Conservation (phyloP, 2,113 vertebrate genomes). For the Uria aalge region DNA sequence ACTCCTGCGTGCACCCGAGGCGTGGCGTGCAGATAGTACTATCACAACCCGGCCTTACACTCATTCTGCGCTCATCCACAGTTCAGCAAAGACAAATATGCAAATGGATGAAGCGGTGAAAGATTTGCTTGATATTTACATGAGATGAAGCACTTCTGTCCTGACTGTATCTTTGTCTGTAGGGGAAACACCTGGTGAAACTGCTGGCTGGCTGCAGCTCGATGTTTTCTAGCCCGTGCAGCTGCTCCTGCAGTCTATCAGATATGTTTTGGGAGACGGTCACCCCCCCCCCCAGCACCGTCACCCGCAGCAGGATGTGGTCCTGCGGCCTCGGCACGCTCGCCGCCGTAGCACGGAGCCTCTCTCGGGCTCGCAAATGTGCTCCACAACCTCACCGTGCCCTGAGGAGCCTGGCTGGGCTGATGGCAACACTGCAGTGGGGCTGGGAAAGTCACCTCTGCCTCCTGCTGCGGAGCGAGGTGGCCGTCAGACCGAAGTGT, state of each 20-base stretch:
- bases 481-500: neutral
- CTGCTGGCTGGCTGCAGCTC: neutral
- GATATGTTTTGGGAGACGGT: neutral
- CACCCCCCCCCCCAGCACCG: neutral
- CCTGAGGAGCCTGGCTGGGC: neutral
- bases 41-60: neutral
- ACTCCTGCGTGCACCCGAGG: neutral
- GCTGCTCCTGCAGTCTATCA: conserved; percentile 6
- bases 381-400: neutral
- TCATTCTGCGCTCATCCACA: accelerated
- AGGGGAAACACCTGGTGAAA: conserved; percentile 13
- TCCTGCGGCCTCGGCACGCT: neutral
- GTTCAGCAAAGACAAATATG: neutral
- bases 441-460: neutral
- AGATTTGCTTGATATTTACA: neutral
- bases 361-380: neutral
- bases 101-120: accelerated
- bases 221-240: neutral
- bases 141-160: neutral
- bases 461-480: conserved; percentile 36
- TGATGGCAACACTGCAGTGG: neutral
- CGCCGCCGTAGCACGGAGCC: neutral
- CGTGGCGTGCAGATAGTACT: neutral
- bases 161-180: neutral
- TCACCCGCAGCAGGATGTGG: conserved; percentile 54